Percentiles rank a stretch among this genome's conserved stretches.
Evolutionary conservation across 2,113 vertebrate genomes (phyloP).

Genomic region (Okapia johnstoni): DNA sequence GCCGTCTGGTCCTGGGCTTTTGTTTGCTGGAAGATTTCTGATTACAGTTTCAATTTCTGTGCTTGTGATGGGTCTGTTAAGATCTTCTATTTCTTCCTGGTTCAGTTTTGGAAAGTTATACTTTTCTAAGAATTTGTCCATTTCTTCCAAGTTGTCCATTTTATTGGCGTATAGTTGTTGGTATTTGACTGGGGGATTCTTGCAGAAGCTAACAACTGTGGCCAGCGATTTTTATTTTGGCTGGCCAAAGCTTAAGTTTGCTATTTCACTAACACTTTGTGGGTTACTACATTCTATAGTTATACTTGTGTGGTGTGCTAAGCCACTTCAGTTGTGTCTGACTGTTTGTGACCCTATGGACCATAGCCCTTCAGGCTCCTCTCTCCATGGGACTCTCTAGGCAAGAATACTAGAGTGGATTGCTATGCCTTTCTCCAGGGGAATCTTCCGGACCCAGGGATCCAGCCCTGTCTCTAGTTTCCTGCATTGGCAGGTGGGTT

Average conservation of each 20-base stretch:
- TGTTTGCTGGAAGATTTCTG: too few species aligned
- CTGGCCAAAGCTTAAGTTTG: not conserved
- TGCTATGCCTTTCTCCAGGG: not conserved
- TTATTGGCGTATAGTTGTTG: too few species aligned
- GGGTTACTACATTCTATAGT: not conserved
- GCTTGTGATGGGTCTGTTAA: too few species aligned
- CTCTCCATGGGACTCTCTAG: not conserved
- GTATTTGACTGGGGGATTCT: not conserved
- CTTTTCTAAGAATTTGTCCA: too few species aligned
- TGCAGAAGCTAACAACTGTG: not conserved
- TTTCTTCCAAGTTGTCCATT: too few species aligned
- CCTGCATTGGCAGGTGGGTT: fast-evolving
- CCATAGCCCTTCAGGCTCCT: not conserved
- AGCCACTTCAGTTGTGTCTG: not conserved
- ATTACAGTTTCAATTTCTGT: too few species aligned
- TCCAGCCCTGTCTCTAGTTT: not conserved
- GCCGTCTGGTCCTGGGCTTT: too few species aligned
- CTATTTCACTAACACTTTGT: not conserved
- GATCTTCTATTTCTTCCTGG: too few species aligned
- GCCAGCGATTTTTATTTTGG: not conserved
- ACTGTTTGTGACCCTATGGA: not conserved
- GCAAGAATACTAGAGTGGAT: not conserved
- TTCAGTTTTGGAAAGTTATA: too few species aligned
- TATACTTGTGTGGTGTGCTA: not conserved
- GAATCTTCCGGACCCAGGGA: not conserved